Percentiles rank a stretch among this genome's conserved stretches.
These are phyloP conservation scores for Pteropus alecto DNA, from an alignment of 2,113 vertebrate genomes.

Conservation along the genomic window DNA sequence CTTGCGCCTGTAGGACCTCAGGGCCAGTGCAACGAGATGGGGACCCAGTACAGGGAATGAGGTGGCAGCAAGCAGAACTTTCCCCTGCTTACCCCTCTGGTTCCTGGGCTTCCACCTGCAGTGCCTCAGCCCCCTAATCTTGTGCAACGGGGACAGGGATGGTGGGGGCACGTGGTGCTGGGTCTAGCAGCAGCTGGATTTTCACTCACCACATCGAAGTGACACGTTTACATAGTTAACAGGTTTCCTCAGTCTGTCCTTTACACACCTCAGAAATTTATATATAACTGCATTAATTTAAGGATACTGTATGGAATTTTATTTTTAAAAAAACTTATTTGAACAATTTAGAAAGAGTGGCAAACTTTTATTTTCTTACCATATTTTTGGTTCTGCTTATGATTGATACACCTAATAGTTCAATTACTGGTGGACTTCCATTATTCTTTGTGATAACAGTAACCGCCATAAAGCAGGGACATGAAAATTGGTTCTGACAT, in stretches of 20 bases:
- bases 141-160: no score
- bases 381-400: constrained; percentile 84
- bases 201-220: constrained; percentile 97
- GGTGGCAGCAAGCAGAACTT: background rate
- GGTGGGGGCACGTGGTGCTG: no score
- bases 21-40: background rate
- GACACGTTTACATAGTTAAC: constrained; percentile 96
- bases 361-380: no score
- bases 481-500: background rate
- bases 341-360: background rate
- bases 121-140: background rate
- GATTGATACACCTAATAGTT: constrained; percentile 99
- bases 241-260: constrained; percentile 95
- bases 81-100: background rate
- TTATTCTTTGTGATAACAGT: constrained; percentile 99
- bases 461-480: constrained; percentile 98
- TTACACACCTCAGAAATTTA: constrained; percentile 95
- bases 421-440: constrained; percentile 97
- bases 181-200: background rate
- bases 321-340: background rate
- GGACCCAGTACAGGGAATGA: background rate
- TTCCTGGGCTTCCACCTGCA: background rate
- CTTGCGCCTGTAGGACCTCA: no score
- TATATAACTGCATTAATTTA: constrained; percentile 97
- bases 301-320: constrained; percentile 69